Percentiles rank a stretch among this genome's conserved stretches.
Evolutionary conservation across 1,140 invertebrate species (phyloP).

Genomic region (Pectinophora gossypiella): DNA sequence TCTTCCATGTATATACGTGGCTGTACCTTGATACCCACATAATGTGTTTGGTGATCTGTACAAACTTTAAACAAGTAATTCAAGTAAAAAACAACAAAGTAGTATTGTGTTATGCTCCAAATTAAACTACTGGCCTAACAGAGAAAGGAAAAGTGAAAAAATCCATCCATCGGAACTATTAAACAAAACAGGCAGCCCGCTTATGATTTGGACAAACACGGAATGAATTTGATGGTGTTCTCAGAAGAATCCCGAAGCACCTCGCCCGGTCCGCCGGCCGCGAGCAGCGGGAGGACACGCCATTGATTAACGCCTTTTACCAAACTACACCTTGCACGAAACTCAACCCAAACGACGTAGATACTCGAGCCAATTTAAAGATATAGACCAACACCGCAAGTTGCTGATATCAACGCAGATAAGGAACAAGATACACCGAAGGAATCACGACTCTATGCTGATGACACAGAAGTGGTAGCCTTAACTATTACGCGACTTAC

Average conservation of each 20-base stretch:
- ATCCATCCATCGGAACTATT: constrained; percentile 47
- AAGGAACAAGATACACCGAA: constrained; percentile 15
- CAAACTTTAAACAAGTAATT: too few species aligned
- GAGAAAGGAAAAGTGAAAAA: constrained; percentile 49
- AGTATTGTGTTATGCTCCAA: too few species aligned
- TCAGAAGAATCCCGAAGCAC: constrained; percentile 46
- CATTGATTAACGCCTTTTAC: constrained; percentile 56
- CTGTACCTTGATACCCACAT: neutral
- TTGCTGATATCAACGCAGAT: constrained; percentile 38
- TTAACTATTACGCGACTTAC: neutral
- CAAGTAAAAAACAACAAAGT: too few species aligned
- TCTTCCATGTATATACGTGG: neutral
- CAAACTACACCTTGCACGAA: neutral
- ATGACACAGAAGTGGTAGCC: constrained; percentile 9
- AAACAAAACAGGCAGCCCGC: constrained; percentile 45
- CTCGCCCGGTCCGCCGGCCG: too few species aligned
- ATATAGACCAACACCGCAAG: constrained; percentile 1
- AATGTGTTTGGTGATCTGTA: too few species aligned
- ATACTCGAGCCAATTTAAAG: neutral
- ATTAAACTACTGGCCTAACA: constrained; percentile 31
- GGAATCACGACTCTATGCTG: constrained; percentile 27
- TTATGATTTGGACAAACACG: constrained; percentile 59
- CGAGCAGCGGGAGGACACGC: constrained; percentile 53
- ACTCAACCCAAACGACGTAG: neutral
- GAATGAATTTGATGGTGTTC: constrained; percentile 40